Percentiles rank a stretch among this genome's conserved stretches.
Evolutionary conservation across 92 coral and sea anemone species (phyloP).

Genomic region (Siderastrea siderea): DNA sequence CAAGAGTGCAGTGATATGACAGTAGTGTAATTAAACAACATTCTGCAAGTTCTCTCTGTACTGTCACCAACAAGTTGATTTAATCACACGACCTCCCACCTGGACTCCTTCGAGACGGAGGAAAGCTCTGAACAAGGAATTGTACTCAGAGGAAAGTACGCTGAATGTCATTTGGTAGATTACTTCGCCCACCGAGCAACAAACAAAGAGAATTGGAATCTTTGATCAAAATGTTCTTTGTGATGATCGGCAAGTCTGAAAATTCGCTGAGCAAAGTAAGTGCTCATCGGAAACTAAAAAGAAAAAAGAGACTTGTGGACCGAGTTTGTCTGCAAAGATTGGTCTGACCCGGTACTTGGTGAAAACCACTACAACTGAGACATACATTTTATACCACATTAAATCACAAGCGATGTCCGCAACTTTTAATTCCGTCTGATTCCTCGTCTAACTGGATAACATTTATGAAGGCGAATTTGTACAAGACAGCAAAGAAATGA

Average conservation of each 20-base stretch:
- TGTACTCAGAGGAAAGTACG: background rate
- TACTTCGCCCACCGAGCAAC: background rate
- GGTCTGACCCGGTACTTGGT: too few relatives aligned
- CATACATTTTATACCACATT: background rate
- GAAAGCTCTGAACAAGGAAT: background rate
- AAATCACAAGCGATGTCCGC: background rate
- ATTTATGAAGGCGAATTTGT: background rate
- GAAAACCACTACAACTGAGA: background rate
- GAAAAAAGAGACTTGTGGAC: background rate
- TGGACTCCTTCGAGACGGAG: background rate
- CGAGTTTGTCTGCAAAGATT: too few relatives aligned
- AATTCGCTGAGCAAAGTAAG: background rate
- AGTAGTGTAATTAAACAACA: background rate
- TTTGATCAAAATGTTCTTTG: background rate
- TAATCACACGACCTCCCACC: background rate
- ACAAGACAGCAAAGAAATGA: background rate
- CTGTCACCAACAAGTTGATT: background rate
- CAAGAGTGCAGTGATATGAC: slow-evolving; percentile 94
- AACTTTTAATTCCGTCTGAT: slow-evolving; percentile 18
- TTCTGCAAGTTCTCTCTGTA: background rate
- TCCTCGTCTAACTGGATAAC: background rate
- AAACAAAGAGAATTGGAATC: background rate
- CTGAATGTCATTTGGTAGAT: background rate
- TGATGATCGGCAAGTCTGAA: background rate
- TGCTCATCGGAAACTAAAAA: background rate